Percentiles rank a stretch among this genome's conserved stretches.
phyloP scores from a whole-genome alignment of 2,113 vertebrate genomes.

The Actinemys pallida region DNA sequence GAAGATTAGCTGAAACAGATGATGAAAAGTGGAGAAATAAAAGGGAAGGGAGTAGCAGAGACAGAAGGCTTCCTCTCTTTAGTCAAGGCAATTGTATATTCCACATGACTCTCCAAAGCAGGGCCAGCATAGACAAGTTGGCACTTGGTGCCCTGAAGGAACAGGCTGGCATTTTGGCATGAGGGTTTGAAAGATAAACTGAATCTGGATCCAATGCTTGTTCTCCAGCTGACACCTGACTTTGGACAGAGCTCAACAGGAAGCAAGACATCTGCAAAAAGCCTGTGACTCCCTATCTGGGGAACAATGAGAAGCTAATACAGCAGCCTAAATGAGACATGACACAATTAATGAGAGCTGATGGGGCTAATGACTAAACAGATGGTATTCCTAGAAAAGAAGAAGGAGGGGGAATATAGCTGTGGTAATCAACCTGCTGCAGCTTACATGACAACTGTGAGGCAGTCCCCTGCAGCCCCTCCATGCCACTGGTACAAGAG shows the following conservation, averaged over 20 bases:
- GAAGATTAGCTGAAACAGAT: conserved; percentile 33
- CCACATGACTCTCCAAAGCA: conserved; percentile 9
- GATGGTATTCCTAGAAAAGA: conserved; percentile 76
- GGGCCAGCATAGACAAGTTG: conserved; percentile 31
- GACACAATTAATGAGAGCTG: conserved; percentile 77
- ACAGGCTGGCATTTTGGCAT: conserved; percentile 44
- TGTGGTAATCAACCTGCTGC: conserved; percentile 64
- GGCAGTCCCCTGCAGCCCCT: not conserved
- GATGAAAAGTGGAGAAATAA: conserved; percentile 57
- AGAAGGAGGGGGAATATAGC: conserved; percentile 55
- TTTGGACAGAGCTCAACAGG: conserved; percentile 64
- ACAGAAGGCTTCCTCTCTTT: conserved; percentile 54
- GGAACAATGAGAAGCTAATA: conserved; percentile 73
- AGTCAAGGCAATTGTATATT: not conserved
- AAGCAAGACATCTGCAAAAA: conserved; percentile 67
- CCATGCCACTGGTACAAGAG: not conserved
- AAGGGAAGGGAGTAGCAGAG: conserved; percentile 19
- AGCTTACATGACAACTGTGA: conserved; percentile 29
- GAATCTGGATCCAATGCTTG: conserved; percentile 41
- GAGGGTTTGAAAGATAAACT: conserved; percentile 4
- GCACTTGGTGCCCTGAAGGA: conserved; percentile 51
- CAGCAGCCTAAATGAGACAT: conserved; percentile 74
- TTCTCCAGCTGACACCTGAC: conserved; percentile 74
- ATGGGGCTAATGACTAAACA: conserved; percentile 79
- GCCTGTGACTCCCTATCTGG: conserved; percentile 48